Base-by-base conservation (phyloP, 2,113 vertebrate genomes). In the Hydrolagus affinis region DNA sequence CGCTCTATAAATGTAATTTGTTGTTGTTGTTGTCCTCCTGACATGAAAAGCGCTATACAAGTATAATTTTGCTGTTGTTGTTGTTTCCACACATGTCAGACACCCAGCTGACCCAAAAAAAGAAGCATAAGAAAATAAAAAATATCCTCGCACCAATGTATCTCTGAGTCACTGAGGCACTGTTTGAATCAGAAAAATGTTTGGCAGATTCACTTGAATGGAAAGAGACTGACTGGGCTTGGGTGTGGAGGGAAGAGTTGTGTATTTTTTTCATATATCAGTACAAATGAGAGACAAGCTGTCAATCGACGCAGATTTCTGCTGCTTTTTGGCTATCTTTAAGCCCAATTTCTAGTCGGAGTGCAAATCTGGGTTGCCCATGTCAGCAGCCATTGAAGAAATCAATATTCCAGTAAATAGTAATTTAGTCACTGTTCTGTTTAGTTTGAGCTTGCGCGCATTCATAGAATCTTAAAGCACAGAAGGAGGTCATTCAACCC, bases 361-460 rank as follows among this genome's bases (percentile, higher is more conserved):
- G 85, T 75, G 88, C 90, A 87, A 87, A 2, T n/a, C 62, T 10
- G 30, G 23, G 60, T 30, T 8, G 23, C 44, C 71, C n/a, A 88
- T 89, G 71, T 75, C 85, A 89, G 80, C 62, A 87, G 14, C 59
- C 86, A 85, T 25, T 60, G 75, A 86, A 90, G 75, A 88, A 88
- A 88, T 88, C 83, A 0, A 85, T 87, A 85, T 87, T 7, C 87
- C 85, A 87, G 72, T 9, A 12, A 12, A 87, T 70, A 87, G 71
- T 30, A 85, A 86, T 86, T 9, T 9, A 3, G 86, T 87, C 44
- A 64, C 30, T 76, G 0, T 8, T 75, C 80, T 87, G 25, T 8
- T 7, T 86, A 8, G 0, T 23, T 19, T 66, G 64, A 28, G 28
- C 62, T 17, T 8, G 60, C 8, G 15, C 73, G 1, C 19, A 32